Evolutionary conservation across 2,797 vertebrate genomes (phyloP), one percentile per base, ranked within the genome.

Genomic region (Sebastiscus tertius): DNA sequence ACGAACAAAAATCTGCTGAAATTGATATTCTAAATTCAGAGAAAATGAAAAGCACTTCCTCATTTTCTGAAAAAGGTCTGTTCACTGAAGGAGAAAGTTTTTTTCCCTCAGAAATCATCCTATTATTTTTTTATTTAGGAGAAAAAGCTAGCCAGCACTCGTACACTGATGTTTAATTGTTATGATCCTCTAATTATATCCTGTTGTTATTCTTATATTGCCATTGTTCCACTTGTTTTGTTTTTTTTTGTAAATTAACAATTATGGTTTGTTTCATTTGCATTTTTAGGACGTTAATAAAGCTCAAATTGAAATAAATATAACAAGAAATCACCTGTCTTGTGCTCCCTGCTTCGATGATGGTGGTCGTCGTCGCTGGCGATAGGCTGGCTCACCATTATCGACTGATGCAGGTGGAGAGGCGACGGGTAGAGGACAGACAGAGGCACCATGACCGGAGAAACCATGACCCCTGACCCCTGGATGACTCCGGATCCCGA

Each of bases 361-460:
- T 82, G 89, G 34, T 75, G 86, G 70, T 98, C 97, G 0, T 97
- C 95, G 0, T 96, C 93, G 42, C 96, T 86, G 68, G 93, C 72
- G 4, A 96, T 86, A 34, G 96, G 93, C 2, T 71, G 69, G 89
- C 82, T 93, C 73, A 98, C 95, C 96, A 99, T 97, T 78, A 99
- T 96, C 6, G 96, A 86, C 85, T 96, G 97, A 81, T 96, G 95
- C 85, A 99, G 95, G 90, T 97, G 96, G 59, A 98, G 95, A 72
- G 96, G 94, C 5, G 97, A 92, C 1, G 96, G 91, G 88, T 98
- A 98, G 93, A 98, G 96, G 54, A 99, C 95, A 5, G 97, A 96
- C 79, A 99, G 94, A 0, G 97, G 96, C 61, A 99, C 94, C 89
- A 99, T 97, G 12, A 95, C 89, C 0, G 91, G 90, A 3, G 94